These are phyloP conservation scores for Agapostemon virescens DNA, from an alignment of 2,888 invertebrate species.

Conservation along the genomic window DNA sequence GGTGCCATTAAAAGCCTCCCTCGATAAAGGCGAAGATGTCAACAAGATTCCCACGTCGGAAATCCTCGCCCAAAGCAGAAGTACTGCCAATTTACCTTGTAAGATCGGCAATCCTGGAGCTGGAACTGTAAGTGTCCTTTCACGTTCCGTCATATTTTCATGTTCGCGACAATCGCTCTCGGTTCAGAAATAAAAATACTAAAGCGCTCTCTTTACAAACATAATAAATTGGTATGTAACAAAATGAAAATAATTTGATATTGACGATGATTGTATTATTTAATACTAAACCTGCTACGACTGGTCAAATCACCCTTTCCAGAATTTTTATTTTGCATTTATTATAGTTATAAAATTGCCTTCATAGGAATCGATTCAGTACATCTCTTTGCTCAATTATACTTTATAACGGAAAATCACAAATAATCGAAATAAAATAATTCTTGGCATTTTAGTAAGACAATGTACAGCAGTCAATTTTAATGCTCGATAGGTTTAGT, in stretches of 20 bases:
- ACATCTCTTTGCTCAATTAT: no score
- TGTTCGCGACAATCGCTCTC: neutral
- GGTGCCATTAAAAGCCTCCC: conserved; percentile 53
- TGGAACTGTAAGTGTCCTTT: conserved; percentile 79
- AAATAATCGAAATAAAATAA: no score
- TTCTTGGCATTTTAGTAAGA: no score
- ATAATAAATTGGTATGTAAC: neutral
- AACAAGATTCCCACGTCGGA: conserved; percentile 76
- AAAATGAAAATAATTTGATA: neutral
- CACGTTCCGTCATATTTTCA: neutral
- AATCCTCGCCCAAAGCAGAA: conserved; percentile 81
- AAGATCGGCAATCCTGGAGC: conserved; percentile 80
- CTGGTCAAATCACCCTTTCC: no score
- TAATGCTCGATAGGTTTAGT: no score
- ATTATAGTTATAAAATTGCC: no score
- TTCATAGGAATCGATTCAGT: no score
- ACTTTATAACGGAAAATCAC: no score
- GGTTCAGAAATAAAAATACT: neutral
- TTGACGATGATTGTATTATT: no score
- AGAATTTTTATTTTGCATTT: no score
- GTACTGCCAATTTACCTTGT: conserved; percentile 81
- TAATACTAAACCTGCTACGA: no score
- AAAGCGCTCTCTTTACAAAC: neutral
- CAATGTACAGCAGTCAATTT: no score
- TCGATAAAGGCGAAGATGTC: conserved; percentile 61